phyloP scores from a whole-genome alignment of 2,113 vertebrate genomes.

The crab-eating macaque (Macaca fascicularis) region DNA sequence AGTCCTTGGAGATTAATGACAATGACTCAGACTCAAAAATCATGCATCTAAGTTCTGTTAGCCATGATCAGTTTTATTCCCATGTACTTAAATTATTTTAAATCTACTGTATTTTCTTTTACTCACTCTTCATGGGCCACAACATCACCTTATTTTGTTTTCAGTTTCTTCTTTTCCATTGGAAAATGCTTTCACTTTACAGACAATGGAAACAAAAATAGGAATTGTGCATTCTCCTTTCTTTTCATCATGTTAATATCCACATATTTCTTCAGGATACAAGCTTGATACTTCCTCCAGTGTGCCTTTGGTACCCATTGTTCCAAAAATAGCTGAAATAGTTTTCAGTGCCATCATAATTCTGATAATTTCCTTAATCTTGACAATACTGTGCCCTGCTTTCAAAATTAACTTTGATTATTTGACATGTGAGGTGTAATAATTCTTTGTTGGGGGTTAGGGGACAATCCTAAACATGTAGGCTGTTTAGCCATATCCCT shows the following conservation, averaged over 20 bases:
- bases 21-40: neutral
- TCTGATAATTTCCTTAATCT: neutral
- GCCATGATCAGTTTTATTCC: neutral
- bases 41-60: neutral
- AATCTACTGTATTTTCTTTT: neutral
- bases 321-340: neutral
- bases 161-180: neutral
- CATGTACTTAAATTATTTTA: neutral
- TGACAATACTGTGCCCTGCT: neutral
- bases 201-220: constrained; percentile 5
- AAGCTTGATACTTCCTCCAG: neutral
- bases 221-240: neutral
- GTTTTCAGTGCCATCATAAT: neutral
- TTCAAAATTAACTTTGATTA: neutral
- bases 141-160: neutral
- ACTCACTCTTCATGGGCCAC: neutral
- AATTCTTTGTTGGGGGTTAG: neutral
- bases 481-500: neutral
- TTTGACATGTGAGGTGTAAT: neutral
- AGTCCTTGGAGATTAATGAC: neutral
- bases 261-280: neutral
- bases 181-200: neutral
- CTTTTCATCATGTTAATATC: neutral
- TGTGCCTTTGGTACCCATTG: neutral
- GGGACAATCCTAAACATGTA: no score